These are phyloP conservation scores for Tenebrosternarchus preto DNA, from an alignment of 2,113 vertebrate species.

Conservation along the genomic window DNA sequence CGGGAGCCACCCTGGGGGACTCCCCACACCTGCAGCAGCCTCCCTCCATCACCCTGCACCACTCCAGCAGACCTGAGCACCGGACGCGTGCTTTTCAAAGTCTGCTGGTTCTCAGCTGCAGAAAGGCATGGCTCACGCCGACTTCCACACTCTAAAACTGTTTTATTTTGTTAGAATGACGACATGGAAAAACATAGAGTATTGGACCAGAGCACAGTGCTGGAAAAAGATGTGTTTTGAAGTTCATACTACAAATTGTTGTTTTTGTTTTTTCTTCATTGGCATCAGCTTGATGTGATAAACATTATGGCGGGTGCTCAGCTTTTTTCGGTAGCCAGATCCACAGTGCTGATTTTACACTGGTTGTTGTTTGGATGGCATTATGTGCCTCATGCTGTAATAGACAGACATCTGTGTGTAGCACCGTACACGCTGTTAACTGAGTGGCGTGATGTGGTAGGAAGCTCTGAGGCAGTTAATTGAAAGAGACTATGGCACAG, in stretches of 20 bases:
- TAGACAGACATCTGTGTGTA: neutral
- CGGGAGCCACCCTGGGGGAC: neutral
- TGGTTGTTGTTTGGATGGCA: neutral
- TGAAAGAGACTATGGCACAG: constrained; percentile 29
- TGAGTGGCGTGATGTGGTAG: neutral
- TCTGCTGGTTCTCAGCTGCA: neutral
- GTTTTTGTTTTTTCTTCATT: neutral
- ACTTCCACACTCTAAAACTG: neutral
- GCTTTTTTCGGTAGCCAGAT: no score
- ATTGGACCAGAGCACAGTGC: neutral
- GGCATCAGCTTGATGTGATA: no score
- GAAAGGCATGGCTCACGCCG: neutral
- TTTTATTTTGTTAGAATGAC: neutral
- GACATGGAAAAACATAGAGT: neutral
- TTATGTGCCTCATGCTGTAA: neutral
- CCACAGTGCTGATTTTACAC: neutral
- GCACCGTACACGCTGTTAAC: neutral
- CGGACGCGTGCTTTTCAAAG: neutral
- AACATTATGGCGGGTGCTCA: no score
- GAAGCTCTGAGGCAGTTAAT: constrained; percentile 23
- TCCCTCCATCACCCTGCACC: neutral
- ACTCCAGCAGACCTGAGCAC: neutral
- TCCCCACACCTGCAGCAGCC: neutral
- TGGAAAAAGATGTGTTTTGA: neutral
- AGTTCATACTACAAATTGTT: neutral